phyloP scores from a whole-genome alignment of 1,140 invertebrate species.

The Drosophila burlai region DNA sequence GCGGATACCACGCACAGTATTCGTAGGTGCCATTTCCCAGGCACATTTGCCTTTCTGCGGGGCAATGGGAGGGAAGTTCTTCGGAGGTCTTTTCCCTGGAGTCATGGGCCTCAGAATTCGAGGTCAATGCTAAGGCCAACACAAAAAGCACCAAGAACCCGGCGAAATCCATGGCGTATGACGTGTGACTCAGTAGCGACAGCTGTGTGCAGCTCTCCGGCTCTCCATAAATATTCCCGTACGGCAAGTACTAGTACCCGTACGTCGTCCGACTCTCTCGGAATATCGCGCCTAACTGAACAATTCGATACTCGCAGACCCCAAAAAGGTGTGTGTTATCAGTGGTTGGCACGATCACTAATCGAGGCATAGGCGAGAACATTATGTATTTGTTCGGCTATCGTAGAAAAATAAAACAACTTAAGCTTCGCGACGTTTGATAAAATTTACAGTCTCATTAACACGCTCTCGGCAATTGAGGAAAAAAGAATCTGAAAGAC shows the following conservation, averaged over 20 bases:
- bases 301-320: constrained; percentile 18
- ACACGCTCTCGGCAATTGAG: constrained; percentile 34
- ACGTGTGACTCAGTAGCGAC: constrained; percentile 52
- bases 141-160: constrained; percentile 18
- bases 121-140: constrained; percentile 15
- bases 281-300: constrained; percentile 44
- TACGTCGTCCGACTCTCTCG: constrained; percentile 38
- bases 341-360: constrained; percentile 46
- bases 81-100: not conserved
- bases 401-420: constrained; percentile 1
- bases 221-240: constrained; percentile 22
- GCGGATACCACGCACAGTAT: not conserved
- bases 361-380: constrained; percentile 30
- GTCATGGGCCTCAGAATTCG: not conserved
- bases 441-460: constrained; percentile 48
- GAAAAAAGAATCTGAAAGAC: constrained; percentile 1
- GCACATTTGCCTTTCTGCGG: constrained; percentile 33
- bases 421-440: constrained; percentile 7
- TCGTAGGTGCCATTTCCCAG: not conserved
- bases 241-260: not conserved
- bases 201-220: constrained; percentile 20
- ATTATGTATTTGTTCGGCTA: not conserved
- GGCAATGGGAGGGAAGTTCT: constrained; percentile 2
- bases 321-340: constrained; percentile 34
- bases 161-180: constrained; percentile 51